These are phyloP conservation scores for Trinorchestia longiramus DNA, from an alignment of 1,140 invertebrate species.

Conservation along the genomic window DNA sequence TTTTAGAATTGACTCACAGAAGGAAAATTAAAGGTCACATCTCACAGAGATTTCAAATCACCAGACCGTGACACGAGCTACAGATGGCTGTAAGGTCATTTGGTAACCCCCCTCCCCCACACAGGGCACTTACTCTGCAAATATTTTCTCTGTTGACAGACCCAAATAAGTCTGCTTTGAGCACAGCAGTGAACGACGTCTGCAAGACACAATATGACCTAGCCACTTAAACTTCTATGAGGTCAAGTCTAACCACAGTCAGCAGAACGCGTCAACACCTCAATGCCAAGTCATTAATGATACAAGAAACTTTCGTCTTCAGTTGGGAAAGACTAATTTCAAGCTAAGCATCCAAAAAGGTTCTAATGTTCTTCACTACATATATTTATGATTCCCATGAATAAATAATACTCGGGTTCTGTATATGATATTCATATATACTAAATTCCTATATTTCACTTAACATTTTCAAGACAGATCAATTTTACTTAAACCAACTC, in stretches of 20 bases:
- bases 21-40: neutral
- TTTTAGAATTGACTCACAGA: neutral
- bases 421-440: neutral
- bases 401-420: neutral
- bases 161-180: neutral
- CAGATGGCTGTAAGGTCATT: neutral
- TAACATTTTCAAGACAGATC: neutral
- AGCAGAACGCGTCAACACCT: neutral
- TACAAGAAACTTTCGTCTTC: neutral
- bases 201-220: neutral
- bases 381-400: neutral
- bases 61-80: neutral
- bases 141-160: too few relatives aligned
- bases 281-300: neutral
- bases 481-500: neutral
- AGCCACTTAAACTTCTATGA: neutral
- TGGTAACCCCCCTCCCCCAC: too few relatives aligned
- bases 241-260: neutral
- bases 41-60: neutral
- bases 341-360: neutral
- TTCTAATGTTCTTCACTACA: neutral
- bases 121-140: neutral
- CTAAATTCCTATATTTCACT: neutral
- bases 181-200: neutral
- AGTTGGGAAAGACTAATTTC: neutral